Evolutionary conservation across 2,113 vertebrate genomes (phyloP), one percentile per base, ranked within the genome.

Genomic region (Pituophis catenifer): DNA sequence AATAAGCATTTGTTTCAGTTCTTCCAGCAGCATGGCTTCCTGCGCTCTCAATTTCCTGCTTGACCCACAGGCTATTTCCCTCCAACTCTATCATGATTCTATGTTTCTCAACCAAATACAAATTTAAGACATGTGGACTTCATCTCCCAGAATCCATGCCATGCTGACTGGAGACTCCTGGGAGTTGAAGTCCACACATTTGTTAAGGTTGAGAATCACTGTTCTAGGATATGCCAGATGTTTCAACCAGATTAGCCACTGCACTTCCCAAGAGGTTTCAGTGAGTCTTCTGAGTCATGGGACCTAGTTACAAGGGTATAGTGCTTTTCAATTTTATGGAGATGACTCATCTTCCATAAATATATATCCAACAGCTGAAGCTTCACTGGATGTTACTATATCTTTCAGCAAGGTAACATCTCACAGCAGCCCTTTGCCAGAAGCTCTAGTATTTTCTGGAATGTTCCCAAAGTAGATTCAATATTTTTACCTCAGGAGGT

Each of bases 321-420:
- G 0, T 29, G 70, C n/a, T 54, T 8, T 48, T 92, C 29, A 65
- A 9, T 48, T 65, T 52, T 65, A n/a, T 3, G 48, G 21, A 65
- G 29, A n/a, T 38, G 29, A 33, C 2, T 19, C 12, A 26, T 9
- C 17, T 81, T 81, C n/a, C 70, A 81, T 38, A 81, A 81, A 81
- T 17, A 81, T 19, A 81, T 81, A 81, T n/a, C 70, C 21, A 44
- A 91, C 89, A 26, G 17, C 44, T 48, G 93, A 52, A 94, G 5
- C 50, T 85, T 89, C 26, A 75, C 92, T 62, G 59, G 29, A 81
- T 93, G 48, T 33, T 91, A 26, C 8, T 10, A 0, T 88, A 94
- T 75, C 2, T 91, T 93, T 91, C 89, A 94, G 91, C 26, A 94
- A 94, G n/a, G 23, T 89, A 65, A 44, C 86, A 2, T 93, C 94